Percentiles rank a stretch among this genome's conserved stretches.
Conservation (phyloP, 2,113 vertebrate species). For the Stomatorhinus ivindoensis region DNA sequence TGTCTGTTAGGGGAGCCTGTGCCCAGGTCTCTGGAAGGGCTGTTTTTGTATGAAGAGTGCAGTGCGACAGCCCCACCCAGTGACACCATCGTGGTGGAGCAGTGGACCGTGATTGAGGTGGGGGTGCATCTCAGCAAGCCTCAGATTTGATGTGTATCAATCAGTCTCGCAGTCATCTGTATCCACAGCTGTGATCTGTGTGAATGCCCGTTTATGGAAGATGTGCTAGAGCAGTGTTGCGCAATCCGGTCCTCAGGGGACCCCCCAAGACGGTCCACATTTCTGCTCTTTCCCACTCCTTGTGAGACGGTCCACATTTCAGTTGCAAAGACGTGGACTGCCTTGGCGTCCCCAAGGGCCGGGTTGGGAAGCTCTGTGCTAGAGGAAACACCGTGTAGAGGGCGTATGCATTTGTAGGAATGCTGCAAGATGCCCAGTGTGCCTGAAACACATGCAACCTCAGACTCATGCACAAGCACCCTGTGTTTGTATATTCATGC, state of each 20-base stretch:
- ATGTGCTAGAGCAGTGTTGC: not conserved
- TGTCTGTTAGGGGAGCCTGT: constrained; percentile 70
- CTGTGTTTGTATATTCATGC: not conserved
- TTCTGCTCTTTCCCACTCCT: not conserved
- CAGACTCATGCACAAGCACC: not conserved
- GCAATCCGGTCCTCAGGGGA: not conserved
- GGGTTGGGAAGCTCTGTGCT: not conserved
- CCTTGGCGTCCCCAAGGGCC: not conserved
- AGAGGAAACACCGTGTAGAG: not conserved
- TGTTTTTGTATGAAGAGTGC: constrained; percentile 91
- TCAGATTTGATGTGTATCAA: not conserved
- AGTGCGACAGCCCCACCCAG: constrained; percentile 66
- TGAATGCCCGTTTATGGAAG: not conserved
- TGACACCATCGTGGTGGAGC: constrained; percentile 93
- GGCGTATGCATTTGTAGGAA: not conserved
- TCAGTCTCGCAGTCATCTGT: not conserved
- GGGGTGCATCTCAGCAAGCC: not conserved
- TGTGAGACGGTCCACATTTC: not conserved
- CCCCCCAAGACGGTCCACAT: not conserved
- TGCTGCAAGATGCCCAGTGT: not conserved
- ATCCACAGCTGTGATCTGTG: not conserved
- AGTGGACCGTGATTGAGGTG: constrained; percentile 96
- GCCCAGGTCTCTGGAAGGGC: constrained; percentile 82
- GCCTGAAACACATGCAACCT: not conserved
- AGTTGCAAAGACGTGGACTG: not conserved